Conservation (phyloP, 1,140 invertebrate species). For the Physella acuta region DNA sequence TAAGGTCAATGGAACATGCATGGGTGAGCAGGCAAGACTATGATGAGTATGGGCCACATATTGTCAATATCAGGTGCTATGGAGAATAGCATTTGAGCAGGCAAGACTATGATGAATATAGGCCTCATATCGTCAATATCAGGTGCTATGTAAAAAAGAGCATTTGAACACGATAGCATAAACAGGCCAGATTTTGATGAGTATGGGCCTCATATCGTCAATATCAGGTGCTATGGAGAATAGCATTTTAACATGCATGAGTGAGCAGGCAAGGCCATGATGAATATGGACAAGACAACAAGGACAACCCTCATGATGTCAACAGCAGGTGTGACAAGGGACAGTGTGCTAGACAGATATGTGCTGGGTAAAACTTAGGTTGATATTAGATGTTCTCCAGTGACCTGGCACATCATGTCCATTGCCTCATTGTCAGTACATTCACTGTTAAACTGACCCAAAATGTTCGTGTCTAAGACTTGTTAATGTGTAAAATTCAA, state of each 20-base stretch:
- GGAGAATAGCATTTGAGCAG: neutral
- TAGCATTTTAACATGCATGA: neutral
- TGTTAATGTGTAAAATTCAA: too few species aligned
- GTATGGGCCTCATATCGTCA: neutral
- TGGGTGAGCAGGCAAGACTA: neutral
- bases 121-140: neutral
- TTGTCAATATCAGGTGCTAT: neutral
- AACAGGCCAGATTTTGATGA: neutral
- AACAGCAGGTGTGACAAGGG: neutral
- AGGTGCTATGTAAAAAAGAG: neutral
- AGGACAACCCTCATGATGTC: neutral
- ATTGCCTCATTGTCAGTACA: too few species aligned
- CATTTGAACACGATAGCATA: neutral
- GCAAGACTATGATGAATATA: neutral
- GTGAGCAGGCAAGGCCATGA: neutral
- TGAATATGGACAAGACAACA: neutral
- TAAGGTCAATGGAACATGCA: neutral
- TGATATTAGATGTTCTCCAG: too few species aligned
- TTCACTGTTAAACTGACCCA: too few species aligned
- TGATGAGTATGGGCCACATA: neutral
- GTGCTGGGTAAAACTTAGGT: too few species aligned
- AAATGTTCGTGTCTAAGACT: too few species aligned
- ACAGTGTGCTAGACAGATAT: too few species aligned
- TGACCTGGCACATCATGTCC: too few species aligned
- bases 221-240: neutral